Evolutionary conservation across 2,797 vertebrate genomes (phyloP).

Genomic region (Silurus lanzhouensis): DNA sequence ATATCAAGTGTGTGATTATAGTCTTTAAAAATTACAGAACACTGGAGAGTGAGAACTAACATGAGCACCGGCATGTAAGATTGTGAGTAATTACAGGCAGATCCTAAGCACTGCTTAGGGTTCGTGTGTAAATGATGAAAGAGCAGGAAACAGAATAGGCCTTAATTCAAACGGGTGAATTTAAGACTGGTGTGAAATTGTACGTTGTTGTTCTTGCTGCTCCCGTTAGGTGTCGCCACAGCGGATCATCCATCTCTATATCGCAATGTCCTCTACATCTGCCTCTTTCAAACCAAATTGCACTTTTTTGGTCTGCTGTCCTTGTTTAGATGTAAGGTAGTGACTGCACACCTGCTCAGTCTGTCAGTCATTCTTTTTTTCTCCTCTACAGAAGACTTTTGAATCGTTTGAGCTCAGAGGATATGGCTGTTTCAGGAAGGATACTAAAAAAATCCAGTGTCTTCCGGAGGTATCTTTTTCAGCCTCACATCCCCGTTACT

Average conservation of each 20-base stretch:
- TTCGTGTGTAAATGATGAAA: neutral
- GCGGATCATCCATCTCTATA: too few relatives aligned
- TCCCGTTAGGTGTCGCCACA: too few relatives aligned
- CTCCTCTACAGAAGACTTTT: conserved; percentile 43
- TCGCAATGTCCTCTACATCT: too few relatives aligned
- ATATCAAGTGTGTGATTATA: too few relatives aligned
- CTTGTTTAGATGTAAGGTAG: neutral
- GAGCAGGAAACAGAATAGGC: neutral
- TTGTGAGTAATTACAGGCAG: too few relatives aligned
- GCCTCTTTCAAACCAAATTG: too few relatives aligned
- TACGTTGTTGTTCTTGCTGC: too few relatives aligned
- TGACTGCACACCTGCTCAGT: neutral
- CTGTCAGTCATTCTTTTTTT: neutral
- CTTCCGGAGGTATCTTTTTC: conserved; percentile 47
- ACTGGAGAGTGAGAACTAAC: too few relatives aligned
- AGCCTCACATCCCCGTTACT: conserved; percentile 31
- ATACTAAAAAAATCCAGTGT: conserved; percentile 54
- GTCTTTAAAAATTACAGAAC: too few relatives aligned
- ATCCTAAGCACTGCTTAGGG: neutral
- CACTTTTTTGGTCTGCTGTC: neutral
- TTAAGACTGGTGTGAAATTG: too few relatives aligned
- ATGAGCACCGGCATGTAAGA: too few relatives aligned
- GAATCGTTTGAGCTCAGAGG: conserved; percentile 32
- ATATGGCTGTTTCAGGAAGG: conserved; percentile 50
- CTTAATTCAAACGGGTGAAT: too few relatives aligned